Conservation (phyloP, 2,888 invertebrate genomes). For the Noctua comes region DNA sequence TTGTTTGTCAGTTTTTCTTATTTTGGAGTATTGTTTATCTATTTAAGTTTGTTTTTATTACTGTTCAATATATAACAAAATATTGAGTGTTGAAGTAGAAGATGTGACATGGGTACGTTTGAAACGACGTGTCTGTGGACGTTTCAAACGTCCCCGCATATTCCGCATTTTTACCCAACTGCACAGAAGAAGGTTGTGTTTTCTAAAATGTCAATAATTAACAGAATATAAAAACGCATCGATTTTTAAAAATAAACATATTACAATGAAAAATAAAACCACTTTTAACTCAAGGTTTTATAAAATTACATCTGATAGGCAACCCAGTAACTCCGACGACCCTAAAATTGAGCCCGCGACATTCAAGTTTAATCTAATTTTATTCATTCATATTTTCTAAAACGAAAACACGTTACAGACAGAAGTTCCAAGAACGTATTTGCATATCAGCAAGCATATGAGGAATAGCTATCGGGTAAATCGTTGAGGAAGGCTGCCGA, state of each 20-base stretch:
- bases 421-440: background rate
- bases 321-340: background rate
- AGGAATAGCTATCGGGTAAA: too few relatives aligned
- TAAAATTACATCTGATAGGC: background rate
- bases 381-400: background rate
- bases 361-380: background rate
- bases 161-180: background rate
- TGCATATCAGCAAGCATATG: background rate
- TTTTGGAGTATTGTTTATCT: too few relatives aligned
- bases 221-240: too few relatives aligned
- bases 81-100: too few relatives aligned
- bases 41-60: too few relatives aligned
- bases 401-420: background rate
- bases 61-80: too few relatives aligned
- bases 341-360: background rate
- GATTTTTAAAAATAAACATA: too few relatives aligned
- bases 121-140: too few relatives aligned
- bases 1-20: too few relatives aligned
- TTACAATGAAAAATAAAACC: too few relatives aligned
- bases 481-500: too few relatives aligned
- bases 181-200: slow-evolving; percentile 1
- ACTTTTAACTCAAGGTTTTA: too few relatives aligned
- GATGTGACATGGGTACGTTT: background rate
- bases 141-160: background rate
- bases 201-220: background rate